These are phyloP conservation scores for Berghia stephanieae DNA, from an alignment of 1,140 invertebrate genomes.

Conservation along the genomic window DNA sequence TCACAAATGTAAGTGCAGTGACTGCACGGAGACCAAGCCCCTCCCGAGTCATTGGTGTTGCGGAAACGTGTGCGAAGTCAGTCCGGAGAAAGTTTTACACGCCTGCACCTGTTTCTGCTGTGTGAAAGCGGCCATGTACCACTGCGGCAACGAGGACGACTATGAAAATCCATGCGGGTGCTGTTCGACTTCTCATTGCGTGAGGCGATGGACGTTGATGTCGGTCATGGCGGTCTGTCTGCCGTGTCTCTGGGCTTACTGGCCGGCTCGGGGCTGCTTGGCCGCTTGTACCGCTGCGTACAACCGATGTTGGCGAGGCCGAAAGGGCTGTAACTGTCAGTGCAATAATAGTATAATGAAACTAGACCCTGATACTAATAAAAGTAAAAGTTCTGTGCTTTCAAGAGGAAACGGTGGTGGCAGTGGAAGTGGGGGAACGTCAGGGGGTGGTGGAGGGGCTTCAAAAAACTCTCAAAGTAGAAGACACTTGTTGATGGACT, in stretches of 20 bases:
- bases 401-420: neutral
- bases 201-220: conserved; percentile 85
- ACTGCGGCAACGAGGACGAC: conserved; percentile 82
- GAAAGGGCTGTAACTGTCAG: conserved; percentile 73
- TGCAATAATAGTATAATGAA: no score
- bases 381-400: neutral
- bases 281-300: conserved; percentile 82
- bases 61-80: conserved; percentile 84
- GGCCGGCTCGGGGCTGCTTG: conserved; percentile 85
- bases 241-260: conserved; percentile 91
- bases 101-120: conserved; percentile 92
- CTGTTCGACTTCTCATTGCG: conserved; percentile 71
- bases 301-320: conserved; percentile 75
- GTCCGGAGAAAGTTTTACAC: conserved; percentile 85
- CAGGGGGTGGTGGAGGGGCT: neutral
- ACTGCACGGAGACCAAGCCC: conserved; percentile 83
- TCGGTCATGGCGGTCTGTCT: conserved; percentile 78
- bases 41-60: conserved; percentile 89
- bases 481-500: conserved; percentile 41
- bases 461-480: conserved; percentile 41
- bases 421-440: neutral
- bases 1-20: conserved; percentile 84
- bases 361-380: neutral
- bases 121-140: conserved; percentile 91
- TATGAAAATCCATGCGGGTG: conserved; percentile 86